These are phyloP conservation scores for Eptesicus fuscus DNA, from an alignment of 2,113 vertebrate species.

Conservation along the genomic window DNA sequence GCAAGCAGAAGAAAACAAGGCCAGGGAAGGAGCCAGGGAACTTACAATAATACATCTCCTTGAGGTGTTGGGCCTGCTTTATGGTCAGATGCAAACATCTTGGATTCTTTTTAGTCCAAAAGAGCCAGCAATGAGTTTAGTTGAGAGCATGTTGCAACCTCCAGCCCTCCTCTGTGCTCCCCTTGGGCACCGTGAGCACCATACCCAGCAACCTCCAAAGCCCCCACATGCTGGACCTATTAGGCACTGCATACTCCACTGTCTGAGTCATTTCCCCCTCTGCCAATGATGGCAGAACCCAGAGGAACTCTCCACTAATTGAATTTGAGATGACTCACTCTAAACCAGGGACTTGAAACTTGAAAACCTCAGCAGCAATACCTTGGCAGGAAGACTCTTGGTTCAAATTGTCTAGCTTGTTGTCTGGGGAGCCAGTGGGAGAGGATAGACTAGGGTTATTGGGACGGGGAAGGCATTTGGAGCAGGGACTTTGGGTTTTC, in stretches of 20 bases:
- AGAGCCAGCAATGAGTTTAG: background rate
- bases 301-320: constrained; percentile 40
- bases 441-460: no score
- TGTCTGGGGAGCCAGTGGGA: background rate
- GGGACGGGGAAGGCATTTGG: background rate
- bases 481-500: background rate
- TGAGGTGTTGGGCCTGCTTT: background rate
- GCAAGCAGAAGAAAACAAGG: background rate
- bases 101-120: constrained; percentile 14
- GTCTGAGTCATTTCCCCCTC: constrained; percentile 53
- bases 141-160: background rate
- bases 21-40: background rate
- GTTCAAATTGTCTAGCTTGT: background rate
- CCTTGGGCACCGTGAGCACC: constrained; percentile 25
- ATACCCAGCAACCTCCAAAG: constrained; percentile 32
- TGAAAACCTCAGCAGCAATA: constrained; percentile 27
- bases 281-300: constrained; percentile 18
- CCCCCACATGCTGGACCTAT: constrained; percentile 57
- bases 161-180: background rate
- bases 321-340: constrained; percentile 57
- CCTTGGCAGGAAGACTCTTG: constrained; percentile 7
- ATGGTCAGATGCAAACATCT: constrained; percentile 46
- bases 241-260: constrained; percentile 13
- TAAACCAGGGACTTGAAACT: constrained; percentile 32
- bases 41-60: background rate